Conservation (phyloP, 2,888 invertebrate genomes). For the Sarcophaga caerulescens region DNA sequence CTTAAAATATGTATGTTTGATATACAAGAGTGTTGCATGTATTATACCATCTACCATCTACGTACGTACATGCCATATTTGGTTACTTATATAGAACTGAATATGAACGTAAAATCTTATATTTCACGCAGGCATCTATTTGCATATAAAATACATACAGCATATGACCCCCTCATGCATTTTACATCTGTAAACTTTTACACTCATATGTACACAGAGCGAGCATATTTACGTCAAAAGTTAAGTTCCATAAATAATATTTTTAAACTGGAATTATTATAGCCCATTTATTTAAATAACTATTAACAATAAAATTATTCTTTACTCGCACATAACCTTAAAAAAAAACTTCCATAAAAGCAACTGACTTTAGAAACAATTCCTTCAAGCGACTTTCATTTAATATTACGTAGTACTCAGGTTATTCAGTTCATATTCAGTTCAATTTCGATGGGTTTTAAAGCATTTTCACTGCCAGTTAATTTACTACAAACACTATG, state of each 20-base stretch:
- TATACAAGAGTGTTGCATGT: no score
- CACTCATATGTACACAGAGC: background rate
- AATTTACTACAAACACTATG: background rate
- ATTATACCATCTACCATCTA: no score
- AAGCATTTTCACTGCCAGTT: background rate
- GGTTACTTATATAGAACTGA: no score
- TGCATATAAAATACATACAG: background rate
- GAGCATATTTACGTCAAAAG: conserved; percentile 45
- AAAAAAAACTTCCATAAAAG: no score
- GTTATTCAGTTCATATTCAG: no score
- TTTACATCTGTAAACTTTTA: no score
- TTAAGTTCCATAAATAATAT: conserved; percentile 65
- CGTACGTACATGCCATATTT: no score
- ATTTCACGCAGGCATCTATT: background rate
- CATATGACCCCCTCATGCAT: background rate
- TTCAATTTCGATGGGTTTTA: background rate
- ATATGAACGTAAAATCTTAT: background rate
- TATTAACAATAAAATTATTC: conserved; percentile 55
- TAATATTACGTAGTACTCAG: no score
- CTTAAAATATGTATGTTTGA: no score
- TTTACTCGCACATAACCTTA: conserved; percentile 1
- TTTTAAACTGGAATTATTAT: conserved; percentile 61
- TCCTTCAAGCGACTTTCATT: no score
- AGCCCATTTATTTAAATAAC: conserved; percentile 67
- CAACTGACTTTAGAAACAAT: no score